Evolutionary conservation across 2,113 vertebrate species (phyloP).

Genomic region (Lynx canadensis): DNA sequence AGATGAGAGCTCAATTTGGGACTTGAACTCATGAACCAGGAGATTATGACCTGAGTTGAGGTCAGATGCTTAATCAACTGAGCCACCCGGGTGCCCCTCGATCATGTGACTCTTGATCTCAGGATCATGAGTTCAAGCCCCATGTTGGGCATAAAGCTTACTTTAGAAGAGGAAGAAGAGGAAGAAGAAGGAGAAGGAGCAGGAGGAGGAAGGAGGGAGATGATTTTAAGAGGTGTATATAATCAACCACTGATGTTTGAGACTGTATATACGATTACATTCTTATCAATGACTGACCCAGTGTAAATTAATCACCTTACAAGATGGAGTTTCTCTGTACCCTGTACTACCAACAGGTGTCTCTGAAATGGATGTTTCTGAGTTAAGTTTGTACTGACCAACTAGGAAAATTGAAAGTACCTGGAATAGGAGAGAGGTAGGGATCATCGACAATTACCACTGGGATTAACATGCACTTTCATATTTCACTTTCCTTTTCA

Average conservation of each 20-base stretch:
- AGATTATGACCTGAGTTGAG: too few relatives aligned
- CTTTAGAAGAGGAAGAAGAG: background rate
- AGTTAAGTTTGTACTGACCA: background rate
- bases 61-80: too few relatives aligned
- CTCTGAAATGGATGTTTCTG: background rate
- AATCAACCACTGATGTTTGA: background rate
- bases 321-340: background rate
- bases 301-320: background rate
- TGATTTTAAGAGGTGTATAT: background rate
- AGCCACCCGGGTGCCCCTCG: background rate
- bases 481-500: background rate
- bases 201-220: background rate
- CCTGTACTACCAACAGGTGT: too few relatives aligned
- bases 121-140: background rate
- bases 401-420: background rate
- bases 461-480: background rate
- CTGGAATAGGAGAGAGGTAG: background rate
- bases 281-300: background rate
- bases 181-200: background rate
- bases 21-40: too few relatives aligned
- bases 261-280: background rate
- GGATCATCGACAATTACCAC: background rate
- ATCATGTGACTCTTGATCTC: background rate
- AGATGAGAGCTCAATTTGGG: too few relatives aligned
- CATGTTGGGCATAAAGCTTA: background rate